These are phyloP conservation scores for Hestina assimilis DNA, from an alignment of 1,140 invertebrate species.

Conservation along the genomic window DNA sequence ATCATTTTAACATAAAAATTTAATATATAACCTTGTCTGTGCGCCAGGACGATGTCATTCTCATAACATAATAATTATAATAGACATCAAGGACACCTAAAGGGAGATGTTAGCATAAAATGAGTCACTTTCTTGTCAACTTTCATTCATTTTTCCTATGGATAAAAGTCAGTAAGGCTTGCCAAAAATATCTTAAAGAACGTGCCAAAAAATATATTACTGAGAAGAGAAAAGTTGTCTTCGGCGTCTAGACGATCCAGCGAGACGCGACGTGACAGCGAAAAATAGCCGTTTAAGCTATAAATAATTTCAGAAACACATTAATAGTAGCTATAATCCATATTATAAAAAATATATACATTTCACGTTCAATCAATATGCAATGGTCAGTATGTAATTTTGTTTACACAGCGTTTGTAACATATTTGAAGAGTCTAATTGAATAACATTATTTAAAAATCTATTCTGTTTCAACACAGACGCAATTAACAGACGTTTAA, in stretches of 20 bases:
- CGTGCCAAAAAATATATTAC: constrained; percentile 73
- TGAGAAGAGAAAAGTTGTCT: constrained; percentile 59
- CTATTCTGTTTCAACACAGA: no score
- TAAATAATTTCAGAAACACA: no score
- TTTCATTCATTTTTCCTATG: constrained; percentile 73
- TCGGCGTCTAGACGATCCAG: constrained; percentile 62
- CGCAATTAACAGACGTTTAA: no score
- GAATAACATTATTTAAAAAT: no score
- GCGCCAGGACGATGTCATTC: constrained; percentile 29
- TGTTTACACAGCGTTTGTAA: no score
- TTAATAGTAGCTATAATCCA: no score
- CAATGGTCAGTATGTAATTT: no score
- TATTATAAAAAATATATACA: constrained; percentile 17
- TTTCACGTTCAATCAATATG: constrained; percentile 5
- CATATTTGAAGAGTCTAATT: no score
- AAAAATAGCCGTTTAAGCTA: constrained; percentile 18
- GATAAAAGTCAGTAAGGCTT: constrained; percentile 57
- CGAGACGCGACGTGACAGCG: constrained; percentile 57
- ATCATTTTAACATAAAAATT: no score
- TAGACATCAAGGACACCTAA: constrained; percentile 42
- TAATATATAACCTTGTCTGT: constrained; percentile 30
- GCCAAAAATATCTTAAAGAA: constrained; percentile 63
- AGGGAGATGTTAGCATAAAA: constrained; percentile 21
- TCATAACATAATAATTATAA: constrained; percentile 32
- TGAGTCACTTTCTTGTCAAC: constrained; percentile 57